phyloP scores from a whole-genome alignment of 2,888 invertebrate species.

The Stenichneumon culpator region DNA sequence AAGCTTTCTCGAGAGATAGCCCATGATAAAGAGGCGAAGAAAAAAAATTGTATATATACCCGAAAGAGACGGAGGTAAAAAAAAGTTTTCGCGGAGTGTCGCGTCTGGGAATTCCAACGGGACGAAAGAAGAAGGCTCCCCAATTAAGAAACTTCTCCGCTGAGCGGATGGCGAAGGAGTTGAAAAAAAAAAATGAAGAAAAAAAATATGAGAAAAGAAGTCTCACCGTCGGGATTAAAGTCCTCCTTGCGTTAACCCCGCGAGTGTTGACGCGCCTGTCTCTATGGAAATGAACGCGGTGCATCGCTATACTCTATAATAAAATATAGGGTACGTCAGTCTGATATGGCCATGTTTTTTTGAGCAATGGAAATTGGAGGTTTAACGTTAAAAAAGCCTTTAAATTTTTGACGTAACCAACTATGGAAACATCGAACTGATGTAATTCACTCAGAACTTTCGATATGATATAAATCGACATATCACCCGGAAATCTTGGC shows the following conservation, averaged over 20 bases:
- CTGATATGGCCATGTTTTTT: too few relatives aligned
- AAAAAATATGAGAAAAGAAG: constrained; percentile 43
- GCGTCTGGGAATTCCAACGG: constrained; percentile 62
- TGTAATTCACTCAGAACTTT: too few relatives aligned
- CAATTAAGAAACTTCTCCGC: constrained; percentile 67
- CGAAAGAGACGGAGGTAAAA: constrained; percentile 51
- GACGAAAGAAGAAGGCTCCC: constrained; percentile 65
- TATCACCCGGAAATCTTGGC: too few relatives aligned
- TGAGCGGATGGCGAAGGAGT: constrained; percentile 33
- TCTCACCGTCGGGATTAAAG: constrained; percentile 66
- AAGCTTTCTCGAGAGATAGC: constrained; percentile 35
- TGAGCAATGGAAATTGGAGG: too few relatives aligned
- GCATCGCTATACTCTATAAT: not conserved
- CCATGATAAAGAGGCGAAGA: constrained; percentile 39
- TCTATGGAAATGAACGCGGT: constrained; percentile 25
- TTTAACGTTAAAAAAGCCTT: too few relatives aligned
- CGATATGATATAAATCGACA: too few relatives aligned
- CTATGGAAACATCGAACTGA: too few relatives aligned
- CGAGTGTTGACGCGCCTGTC: constrained; percentile 33
- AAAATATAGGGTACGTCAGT: not conserved
- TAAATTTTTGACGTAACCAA: too few relatives aligned
- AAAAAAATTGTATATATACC: constrained; percentile 6
- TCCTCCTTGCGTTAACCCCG: constrained; percentile 57
- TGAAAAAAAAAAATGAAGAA: not conserved
- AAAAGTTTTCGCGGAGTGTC: constrained; percentile 58